Base-by-base conservation (phyloP, 92 coral and sea anemone genomes). In the Ricordea florida region DNA sequence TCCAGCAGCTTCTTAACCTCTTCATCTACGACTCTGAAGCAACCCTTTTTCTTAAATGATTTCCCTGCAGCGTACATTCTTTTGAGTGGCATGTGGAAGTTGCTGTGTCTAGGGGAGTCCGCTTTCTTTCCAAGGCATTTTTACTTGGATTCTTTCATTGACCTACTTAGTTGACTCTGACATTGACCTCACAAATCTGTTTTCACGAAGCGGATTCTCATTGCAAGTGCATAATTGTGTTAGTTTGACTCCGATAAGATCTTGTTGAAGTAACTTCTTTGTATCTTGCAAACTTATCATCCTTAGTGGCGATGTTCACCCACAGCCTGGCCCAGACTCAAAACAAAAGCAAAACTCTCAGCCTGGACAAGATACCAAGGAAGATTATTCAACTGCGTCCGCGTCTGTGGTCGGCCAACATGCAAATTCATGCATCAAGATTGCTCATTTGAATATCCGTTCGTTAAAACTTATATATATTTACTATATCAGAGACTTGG, bases 141-240 rank as follows among this genome's bases (percentile, higher is more conserved):
- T 81, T 17, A 86, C 57, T 49, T 86, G 68, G 14, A 81, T 52
- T 29, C 74, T 21, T 16, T 85, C 89, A 27, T 82, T 73, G 8
- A 87, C 72, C 23, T 82, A 69, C 11, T 64, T 30, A 10, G 93
- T 87, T 20, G 89, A 76, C 2, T 72, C 35, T 49, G 61, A 60
- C 35, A 87, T 78, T 15, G 93, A 80, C 62, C 77, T 85, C 28
- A 85, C 59, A 63, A 88, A 84, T 67, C 57, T 84, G 66, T 47
- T 83, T 64, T 84, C 80, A 11, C 64, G 62, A 6, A 90, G 15
- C n/a, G 53, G 69, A 20, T 50, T 52, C 22, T 90, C 89, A 4
- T 29, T 86, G 69, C 96, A 90, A 27, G 92, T 72, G 52, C 96
- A 90, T 10, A 90, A 89, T 62, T 81, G 55, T 1, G 92, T 86